These are phyloP conservation scores for Lamellibrachia satsuma DNA, from an alignment of 2,888 invertebrate genomes.

Conservation along the genomic window DNA sequence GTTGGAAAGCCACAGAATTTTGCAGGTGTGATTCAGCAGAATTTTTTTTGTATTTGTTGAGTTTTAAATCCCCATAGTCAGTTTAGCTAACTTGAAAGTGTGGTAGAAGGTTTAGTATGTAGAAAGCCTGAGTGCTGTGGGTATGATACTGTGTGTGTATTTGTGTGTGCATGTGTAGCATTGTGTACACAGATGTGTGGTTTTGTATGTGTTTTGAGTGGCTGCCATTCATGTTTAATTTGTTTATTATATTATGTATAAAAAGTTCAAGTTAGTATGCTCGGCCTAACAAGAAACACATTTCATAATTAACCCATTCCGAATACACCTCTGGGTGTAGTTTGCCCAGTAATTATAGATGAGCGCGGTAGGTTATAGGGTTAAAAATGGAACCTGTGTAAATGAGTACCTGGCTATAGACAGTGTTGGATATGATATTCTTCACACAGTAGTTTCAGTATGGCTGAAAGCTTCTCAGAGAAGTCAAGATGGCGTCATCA, in stretches of 20 bases:
- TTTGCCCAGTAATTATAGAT: too few species aligned
- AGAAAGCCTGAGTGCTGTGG: not conserved
- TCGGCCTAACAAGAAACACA: not conserved
- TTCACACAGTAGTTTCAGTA: too few species aligned
- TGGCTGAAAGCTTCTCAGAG: too few species aligned
- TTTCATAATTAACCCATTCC: not conserved
- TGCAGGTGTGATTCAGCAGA: not conserved
- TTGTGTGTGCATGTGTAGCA: not conserved
- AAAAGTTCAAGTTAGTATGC: not conserved
- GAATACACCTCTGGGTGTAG: too few species aligned
- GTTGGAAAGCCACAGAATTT: not conserved
- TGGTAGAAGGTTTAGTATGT: not conserved
- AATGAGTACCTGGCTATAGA: too few species aligned
- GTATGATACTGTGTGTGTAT: not conserved
- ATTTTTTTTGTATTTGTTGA: not conserved
- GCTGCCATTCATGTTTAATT: not conserved
- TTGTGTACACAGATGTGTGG: not conserved
- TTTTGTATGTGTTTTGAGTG: not conserved
- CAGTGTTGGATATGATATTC: too few species aligned
- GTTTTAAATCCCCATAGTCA: not conserved
- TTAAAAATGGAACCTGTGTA: too few species aligned
- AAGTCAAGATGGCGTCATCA: too few species aligned
- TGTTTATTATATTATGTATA: not conserved
- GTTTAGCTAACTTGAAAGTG: not conserved
- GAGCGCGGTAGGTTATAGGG: too few species aligned